Base-by-base conservation (phyloP, 1,140 invertebrate species). In the Aphelenchoides besseyi region DNA sequence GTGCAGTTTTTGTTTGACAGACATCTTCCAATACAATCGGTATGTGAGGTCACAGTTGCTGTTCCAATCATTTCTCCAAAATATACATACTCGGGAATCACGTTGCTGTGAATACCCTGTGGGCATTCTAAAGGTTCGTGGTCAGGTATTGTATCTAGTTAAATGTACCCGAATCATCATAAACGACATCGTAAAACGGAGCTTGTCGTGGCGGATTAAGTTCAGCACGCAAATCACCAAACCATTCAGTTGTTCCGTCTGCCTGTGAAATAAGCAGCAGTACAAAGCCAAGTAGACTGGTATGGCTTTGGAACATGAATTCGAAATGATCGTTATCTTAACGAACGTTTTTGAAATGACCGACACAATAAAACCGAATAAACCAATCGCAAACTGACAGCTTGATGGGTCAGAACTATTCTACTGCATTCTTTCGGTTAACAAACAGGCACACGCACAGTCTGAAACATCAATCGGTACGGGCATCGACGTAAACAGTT, bases 41-140 rank as follows among this genome's bases (percentile, higher is more conserved):
- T 72, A 57, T 83, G 81, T 36, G 79, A 74, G 35, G 79, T 62
- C 1, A 84, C 81, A 9, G 72, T 68, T 53, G 78, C 74, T 8
- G 82, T 79, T 9, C 72, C 78, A n/a, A 83, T 71, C 82, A 83
- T 83, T 12, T 81, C 82, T 0, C 82, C 82, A 64, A 83, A 83
- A 69, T 84, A 83, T 18, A 84, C 83, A 64, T 77, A 83, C 37
- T 83, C 82, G 9, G 82, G 82, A 32, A 83, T 82, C 3, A 79
- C 82, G 35, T 80, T 78, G 68, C 79, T 81, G 53, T 82, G 66
- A 1, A 83, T 57, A 9, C 83, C 82, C 64, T 73, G 68, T 37
- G 77, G 74, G 63, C 82, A 83, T n/a, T 81, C 80, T 67, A 73
- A 74, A 73, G 66, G 16, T 37, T 3, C 18, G 29, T 1, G 32